phyloP scores from a whole-genome alignment of 2,113 vertebrate species.

The Panthera tigris region DNA sequence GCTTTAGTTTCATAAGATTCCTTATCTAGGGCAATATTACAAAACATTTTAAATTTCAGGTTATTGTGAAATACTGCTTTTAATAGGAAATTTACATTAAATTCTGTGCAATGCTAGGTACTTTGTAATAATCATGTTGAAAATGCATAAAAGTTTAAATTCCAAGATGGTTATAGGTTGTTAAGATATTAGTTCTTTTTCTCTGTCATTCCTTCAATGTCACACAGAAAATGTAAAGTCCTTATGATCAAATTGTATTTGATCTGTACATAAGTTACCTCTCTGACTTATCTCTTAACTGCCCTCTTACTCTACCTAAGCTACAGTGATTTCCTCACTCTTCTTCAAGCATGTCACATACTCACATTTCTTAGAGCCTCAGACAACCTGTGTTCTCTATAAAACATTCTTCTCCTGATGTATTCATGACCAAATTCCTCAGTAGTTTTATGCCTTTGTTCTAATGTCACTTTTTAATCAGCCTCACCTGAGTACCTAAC shows the following conservation, averaged over 20 bases:
- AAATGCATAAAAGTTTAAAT: not conserved
- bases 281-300: not conserved
- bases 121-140: not conserved
- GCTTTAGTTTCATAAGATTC: not conserved
- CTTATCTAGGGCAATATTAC: not conserved
- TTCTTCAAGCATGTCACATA: not conserved
- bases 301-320: not conserved
- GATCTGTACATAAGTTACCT: not conserved
- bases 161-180: not conserved
- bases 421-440: not conserved
- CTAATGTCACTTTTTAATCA: not conserved
- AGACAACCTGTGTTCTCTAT: not conserved
- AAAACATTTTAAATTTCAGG: not conserved
- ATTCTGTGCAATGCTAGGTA: not conserved
- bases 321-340: not conserved
- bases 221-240: not conserved
- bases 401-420: not conserved
- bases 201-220: not conserved
- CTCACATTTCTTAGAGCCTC: not conserved
- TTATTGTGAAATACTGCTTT: not conserved
- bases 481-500: not conserved
- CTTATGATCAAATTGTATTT: not conserved
- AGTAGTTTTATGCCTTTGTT: not conserved
- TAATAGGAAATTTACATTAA: not conserved
- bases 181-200: not conserved